A percentile compares a stretch with the other conserved stretches of the same genome.
Evolutionary conservation across 30 jellyfish, hydroid and myxozoan species (phyloP).

Genomic region (Turritopsis dohrnii): DNA sequence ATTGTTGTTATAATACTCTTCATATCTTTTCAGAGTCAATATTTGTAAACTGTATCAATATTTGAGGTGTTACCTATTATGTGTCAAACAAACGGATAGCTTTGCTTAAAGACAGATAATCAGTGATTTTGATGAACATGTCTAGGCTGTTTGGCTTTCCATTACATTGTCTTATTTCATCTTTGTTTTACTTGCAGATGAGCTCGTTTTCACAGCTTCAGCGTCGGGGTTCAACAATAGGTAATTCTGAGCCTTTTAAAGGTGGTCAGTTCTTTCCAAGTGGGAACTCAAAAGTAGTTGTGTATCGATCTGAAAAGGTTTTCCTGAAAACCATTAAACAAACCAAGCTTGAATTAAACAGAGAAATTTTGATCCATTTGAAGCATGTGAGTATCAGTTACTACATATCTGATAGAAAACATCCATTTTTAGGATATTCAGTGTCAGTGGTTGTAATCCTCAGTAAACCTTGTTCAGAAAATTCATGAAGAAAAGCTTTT

Average conservation of each 20-base stretch:
- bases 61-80: neutral
- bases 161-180: too few relatives aligned
- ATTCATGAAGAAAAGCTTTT: too few relatives aligned
- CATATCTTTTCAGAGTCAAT: too few relatives aligned
- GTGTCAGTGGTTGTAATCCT: neutral
- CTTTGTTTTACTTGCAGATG: neutral
- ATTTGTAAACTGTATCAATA: too few relatives aligned
- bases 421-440: neutral
- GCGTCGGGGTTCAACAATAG: neutral
- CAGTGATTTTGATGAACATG: too few relatives aligned
- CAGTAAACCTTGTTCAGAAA: neutral
- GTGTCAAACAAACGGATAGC: neutral
- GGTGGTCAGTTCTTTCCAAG: neutral
- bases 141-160: neutral
- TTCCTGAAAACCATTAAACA: conserved; percentile 45
- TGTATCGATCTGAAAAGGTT: conserved; percentile 42
- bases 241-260: neutral
- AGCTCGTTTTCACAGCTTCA: neutral
- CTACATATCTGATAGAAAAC: neutral
- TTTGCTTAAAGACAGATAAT: neutral
- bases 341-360: conserved; percentile 34
- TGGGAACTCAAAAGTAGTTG: conserved; percentile 23
- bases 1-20: too few relatives aligned
- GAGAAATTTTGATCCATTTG: conserved; percentile 37
- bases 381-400: conserved; percentile 42